Evolutionary conservation across 2,888 invertebrate species (phyloP).

Genomic region (Latrodectus elegans): DNA sequence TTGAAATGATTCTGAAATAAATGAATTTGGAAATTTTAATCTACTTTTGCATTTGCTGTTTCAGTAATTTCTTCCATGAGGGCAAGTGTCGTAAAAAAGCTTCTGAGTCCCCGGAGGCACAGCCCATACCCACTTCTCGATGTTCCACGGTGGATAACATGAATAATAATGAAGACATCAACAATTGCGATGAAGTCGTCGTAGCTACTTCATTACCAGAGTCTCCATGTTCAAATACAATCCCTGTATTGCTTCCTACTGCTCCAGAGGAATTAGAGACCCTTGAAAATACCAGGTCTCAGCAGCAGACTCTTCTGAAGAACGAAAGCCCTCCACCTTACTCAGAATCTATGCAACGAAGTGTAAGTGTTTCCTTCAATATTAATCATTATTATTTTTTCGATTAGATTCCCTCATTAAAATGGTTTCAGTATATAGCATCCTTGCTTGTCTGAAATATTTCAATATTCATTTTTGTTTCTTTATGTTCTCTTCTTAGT

Average conservation of each 20-base stretch:
- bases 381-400: no score
- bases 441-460: no score
- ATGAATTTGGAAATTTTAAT: no score
- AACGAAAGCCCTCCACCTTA: slow-evolving; percentile 56
- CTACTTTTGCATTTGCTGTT: not conserved
- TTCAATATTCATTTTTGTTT: no score
- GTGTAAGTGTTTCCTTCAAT: not conserved
- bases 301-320: slow-evolving; percentile 20
- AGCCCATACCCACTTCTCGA: slow-evolving; percentile 35
- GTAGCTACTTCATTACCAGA: not conserved
- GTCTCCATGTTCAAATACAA: not conserved
- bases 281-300: slow-evolving; percentile 1
- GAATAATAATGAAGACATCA: slow-evolving; percentile 14
- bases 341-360: slow-evolving; percentile 26
- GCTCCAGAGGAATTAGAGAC: slow-evolving; percentile 25
- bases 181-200: not conserved
- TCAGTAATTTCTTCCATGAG: slow-evolving; percentile 58
- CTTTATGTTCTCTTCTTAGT: no score
- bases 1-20: no score
- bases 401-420: no score
- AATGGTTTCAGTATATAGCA: no score
- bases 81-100: slow-evolving; percentile 56
- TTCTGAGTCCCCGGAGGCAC: slow-evolving; percentile 18
- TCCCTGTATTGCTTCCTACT: slow-evolving; percentile 7
- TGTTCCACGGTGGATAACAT: slow-evolving; percentile 39